Conservation (phyloP, 2,888 invertebrate genomes). For the Oegoconia quadripuncta region DNA sequence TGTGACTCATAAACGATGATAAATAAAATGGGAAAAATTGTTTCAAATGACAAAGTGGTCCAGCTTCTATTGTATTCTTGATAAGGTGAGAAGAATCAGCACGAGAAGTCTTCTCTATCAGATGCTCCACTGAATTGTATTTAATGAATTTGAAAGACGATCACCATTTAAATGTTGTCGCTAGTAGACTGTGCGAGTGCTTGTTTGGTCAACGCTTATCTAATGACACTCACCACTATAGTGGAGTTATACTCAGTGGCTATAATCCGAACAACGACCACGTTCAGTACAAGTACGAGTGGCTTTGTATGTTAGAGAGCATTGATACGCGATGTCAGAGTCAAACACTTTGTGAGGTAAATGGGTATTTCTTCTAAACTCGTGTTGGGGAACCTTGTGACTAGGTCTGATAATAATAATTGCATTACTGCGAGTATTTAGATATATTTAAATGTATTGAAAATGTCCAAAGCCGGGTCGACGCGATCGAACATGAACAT, state of each 20-base stretch:
- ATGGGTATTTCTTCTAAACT: background rate
- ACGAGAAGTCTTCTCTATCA: conserved; percentile 23
- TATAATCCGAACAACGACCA: conserved; percentile 19
- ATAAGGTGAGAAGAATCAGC: conserved; percentile 9
- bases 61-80: conserved; percentile 24
- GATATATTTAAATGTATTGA: no score
- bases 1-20: conserved; percentile 53
- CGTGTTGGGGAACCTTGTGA: no score
- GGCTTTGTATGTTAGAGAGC: conserved; percentile 14
- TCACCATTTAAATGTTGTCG: conserved; percentile 19
- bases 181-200: conserved; percentile 17
- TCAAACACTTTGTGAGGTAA: background rate
- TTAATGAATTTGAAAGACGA: conserved; percentile 27
- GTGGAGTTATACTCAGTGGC: conserved; percentile 15
- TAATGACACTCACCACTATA: conserved; percentile 23
- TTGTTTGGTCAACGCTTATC: conserved; percentile 23
- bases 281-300: conserved; percentile 24
- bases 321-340: conserved; percentile 1
- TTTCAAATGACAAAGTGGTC: conserved; percentile 46
- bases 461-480: no score
- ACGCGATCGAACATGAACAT: no score
- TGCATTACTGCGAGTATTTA: no score
- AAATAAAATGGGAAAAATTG: conserved; percentile 45
- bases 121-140: conserved; percentile 21
- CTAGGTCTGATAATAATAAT: no score